Evolutionary conservation across 2,113 vertebrate genomes (phyloP), one percentile per base, ranked within the genome.

Genomic region (Dicrurus megarhynchus): DNA sequence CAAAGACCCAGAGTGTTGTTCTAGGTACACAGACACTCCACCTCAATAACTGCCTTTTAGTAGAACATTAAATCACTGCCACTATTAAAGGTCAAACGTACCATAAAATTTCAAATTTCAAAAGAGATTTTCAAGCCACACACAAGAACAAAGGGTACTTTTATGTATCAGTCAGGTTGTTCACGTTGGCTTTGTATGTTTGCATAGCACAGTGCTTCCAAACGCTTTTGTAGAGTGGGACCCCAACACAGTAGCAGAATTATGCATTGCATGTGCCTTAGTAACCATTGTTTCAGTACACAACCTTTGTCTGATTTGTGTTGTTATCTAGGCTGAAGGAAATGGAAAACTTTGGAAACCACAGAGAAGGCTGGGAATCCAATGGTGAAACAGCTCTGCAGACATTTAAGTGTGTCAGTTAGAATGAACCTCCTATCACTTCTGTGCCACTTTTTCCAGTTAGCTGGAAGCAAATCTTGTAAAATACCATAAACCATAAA

Each of bases 401-500:
- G 60, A 56, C 16, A 7, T 41, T 42, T 42, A 37, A 64, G 35
- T 10, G 11, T 77, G 47, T 68, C 53, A 26, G 39, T 52, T 37
- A 32, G 24, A 86, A 80, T 24, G 56, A 95, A 61, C 20, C 3
- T 88, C 41, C 24, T 46, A 17, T 23, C 33, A 16, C 13, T 57
- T 64, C 10, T 49, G 56, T n/a, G 53, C 56, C 16, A 17, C 74
- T 60, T 82, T 35, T 79, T 76, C 78, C 55, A 50, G 71, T 77
- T 55, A 49, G 33, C 64, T 87, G 73, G 67, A 78, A 88, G 49
- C 42, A 79, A 74, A 91, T 56, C 37, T 37, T 77, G 44, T 76
- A 63, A 80, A 89, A 87, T 67, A 52, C 61, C 28, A 23, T 26
- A 65, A 94, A 68, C 39, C 61, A 75, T 87, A 94, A 90, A 92